Base-by-base conservation (phyloP, 2,888 invertebrate species). In the Scelioninae gen. 1 region DNA sequence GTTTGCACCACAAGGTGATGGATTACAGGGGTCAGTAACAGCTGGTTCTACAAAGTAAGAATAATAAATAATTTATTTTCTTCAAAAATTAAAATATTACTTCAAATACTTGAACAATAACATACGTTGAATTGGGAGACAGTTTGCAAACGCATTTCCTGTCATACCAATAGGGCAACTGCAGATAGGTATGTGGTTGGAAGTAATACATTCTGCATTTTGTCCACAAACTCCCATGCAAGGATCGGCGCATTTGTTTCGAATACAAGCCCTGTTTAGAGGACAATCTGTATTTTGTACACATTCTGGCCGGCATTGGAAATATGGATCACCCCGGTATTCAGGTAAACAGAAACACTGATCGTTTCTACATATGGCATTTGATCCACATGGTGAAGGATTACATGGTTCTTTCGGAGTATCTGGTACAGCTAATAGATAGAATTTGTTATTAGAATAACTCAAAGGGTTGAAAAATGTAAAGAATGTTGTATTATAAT, bases 241-340 rank as follows among this genome's bases (percentile, higher is more conserved):
- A 60, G 97, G 97, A 91, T 96, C 94, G 9, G 93, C 89, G 90
- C 97, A 97, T 93, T 96, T 96, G 87, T 95, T 95, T 88, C 95
- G 95, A 11, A 96, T 92, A 88, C 97, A 97, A 3, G 97, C 95
- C 89, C 94, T 94, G 84, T 95, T 94, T 11, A 93, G 92, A 0
- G 95, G 89, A 91, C 97, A 97, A 91, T 97, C 96, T 1, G 95
- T 94, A 87, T 95, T 96, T 49, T 95, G 94, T 34, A 95, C 95
- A 90, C 97, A 97, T 92, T 96, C 96, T 3, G 93, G 93, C 43
- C 92, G 89, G 75, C 93, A 93, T 31, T 92, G 92, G 40, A 87
- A 84, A 79, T 93, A 93, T 11, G 96, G 95, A 60, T 94, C 93
- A 16, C 96, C 95, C n/a, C 93, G 93, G 87, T 94, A 95, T 63